Conservation (phyloP, 2,113 vertebrate species). For the Thymallus thymallus region DNA sequence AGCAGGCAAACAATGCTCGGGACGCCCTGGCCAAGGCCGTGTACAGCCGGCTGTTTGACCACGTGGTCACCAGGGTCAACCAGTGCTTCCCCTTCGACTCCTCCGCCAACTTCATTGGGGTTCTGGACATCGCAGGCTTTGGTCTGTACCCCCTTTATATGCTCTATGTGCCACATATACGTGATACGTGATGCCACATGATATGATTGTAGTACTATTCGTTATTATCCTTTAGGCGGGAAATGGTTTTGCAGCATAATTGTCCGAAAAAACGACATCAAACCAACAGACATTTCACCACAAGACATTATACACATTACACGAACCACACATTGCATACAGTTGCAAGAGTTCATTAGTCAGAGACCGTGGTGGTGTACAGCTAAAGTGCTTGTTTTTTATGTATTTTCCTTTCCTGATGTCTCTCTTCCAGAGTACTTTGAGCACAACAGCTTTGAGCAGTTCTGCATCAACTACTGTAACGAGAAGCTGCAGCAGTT, state of each 20-base stretch:
- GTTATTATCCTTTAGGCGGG: too few relatives aligned
- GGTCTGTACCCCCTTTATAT: conserved; percentile 71
- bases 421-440: conserved; percentile 87
- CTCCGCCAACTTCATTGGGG: conserved; percentile 93
- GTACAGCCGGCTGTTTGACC: conserved; percentile 95
- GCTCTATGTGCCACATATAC: too few relatives aligned
- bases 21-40: conserved; percentile 95
- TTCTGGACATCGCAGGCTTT: conserved; percentile 97
- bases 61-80: conserved; percentile 94
- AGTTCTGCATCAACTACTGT: conserved; percentile 99
- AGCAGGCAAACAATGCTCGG: conserved; percentile 93
- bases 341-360: too few relatives aligned
- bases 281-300: too few relatives aligned
- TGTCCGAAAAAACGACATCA: too few relatives aligned
- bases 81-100: conserved; percentile 95
- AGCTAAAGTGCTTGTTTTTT: not conserved
- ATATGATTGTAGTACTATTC: too few relatives aligned
- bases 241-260: too few relatives aligned
- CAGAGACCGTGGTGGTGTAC: not conserved
- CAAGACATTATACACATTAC: too few relatives aligned
- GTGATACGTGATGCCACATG: too few relatives aligned
- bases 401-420: not conserved
- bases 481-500: conserved; percentile 99
- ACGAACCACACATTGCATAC: too few relatives aligned
- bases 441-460: conserved; percentile 99